phyloP scores from a whole-genome alignment of 2,113 vertebrate species.

The Pipra filicauda region DNA sequence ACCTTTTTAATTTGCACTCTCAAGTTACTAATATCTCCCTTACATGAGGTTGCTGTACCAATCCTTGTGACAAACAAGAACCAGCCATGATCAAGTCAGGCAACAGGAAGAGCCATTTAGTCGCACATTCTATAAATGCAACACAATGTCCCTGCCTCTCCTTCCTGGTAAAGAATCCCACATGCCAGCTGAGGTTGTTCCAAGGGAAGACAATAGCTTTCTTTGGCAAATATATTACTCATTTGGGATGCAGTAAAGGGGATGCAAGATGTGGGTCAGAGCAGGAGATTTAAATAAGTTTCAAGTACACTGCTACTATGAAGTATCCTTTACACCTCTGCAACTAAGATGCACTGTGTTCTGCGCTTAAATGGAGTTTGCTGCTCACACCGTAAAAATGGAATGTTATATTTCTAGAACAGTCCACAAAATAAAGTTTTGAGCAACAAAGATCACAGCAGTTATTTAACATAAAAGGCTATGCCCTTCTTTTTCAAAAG shows the following conservation, averaged over 20 bases:
- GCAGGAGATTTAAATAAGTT: neutral
- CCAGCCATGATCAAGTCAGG: neutral
- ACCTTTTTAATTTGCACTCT: neutral
- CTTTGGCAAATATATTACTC: neutral
- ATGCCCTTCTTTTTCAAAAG: neutral
- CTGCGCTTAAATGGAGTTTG: neutral
- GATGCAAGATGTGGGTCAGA: neutral
- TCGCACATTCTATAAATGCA: constrained; percentile 6
- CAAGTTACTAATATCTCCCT: neutral
- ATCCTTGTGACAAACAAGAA: neutral
- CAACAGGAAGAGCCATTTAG: neutral
- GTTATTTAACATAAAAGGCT: neutral
- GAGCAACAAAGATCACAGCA: neutral
- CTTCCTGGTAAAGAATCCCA: constrained; percentile 13
- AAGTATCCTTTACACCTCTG: neutral
- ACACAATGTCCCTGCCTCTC: neutral
- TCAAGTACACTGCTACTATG: neutral
- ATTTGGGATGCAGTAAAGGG: neutral
- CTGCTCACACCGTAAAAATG: neutral
- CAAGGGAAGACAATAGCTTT: neutral
- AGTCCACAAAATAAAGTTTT: neutral
- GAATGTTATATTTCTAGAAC: neutral
- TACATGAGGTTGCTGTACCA: neutral
- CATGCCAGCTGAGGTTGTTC: neutral
- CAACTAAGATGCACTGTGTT: neutral